Evolutionary conservation across 1,140 invertebrate genomes (phyloP).

Genomic region (Zaprionus africanus): DNA sequence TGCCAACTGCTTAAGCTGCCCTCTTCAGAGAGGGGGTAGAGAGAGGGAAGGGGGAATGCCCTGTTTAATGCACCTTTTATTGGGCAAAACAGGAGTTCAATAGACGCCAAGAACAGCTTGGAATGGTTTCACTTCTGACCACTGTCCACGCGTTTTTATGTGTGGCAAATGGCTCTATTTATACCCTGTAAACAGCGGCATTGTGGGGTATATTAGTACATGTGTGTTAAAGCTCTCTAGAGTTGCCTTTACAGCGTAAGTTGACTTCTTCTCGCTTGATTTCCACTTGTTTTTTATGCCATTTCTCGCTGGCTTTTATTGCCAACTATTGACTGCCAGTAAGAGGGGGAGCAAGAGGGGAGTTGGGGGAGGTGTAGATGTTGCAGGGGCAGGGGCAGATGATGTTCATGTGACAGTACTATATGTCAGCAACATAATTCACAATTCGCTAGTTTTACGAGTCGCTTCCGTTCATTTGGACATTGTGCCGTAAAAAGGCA

Average conservation of each 20-base stretch:
- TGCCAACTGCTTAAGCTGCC: conserved; percentile 63
- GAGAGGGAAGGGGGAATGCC: conserved; percentile 31
- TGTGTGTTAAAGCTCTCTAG: background rate
- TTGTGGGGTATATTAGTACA: background rate
- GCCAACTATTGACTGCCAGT: conserved; percentile 71
- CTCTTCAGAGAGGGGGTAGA: background rate
- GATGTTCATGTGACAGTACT: conserved; percentile 47
- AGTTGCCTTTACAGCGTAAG: background rate
- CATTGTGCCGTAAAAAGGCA: conserved; percentile 72
- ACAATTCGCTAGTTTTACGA: conserved; percentile 84
- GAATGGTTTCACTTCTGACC: conserved; percentile 24
- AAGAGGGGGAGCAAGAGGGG: background rate
- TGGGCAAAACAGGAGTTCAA: conserved; percentile 76
- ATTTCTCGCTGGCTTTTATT: conserved; percentile 51
- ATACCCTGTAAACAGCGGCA: background rate
- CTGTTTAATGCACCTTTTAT: conserved; percentile 78
- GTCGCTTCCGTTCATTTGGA: conserved; percentile 77
- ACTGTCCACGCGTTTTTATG: conserved; percentile 44
- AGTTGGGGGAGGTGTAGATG: background rate
- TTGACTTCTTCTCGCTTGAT: background rate
- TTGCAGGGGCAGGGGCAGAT: background rate
- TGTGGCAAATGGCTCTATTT: conserved; percentile 29
- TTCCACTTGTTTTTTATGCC: conserved; percentile 24
- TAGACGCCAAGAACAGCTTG: conserved; percentile 38
- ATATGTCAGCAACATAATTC: conserved; percentile 82